Percentiles rank a stretch among this genome's conserved stretches.
These are phyloP conservation scores for Grantiella picta DNA, from an alignment of 2,113 vertebrate genomes.

Conservation along the genomic window DNA sequence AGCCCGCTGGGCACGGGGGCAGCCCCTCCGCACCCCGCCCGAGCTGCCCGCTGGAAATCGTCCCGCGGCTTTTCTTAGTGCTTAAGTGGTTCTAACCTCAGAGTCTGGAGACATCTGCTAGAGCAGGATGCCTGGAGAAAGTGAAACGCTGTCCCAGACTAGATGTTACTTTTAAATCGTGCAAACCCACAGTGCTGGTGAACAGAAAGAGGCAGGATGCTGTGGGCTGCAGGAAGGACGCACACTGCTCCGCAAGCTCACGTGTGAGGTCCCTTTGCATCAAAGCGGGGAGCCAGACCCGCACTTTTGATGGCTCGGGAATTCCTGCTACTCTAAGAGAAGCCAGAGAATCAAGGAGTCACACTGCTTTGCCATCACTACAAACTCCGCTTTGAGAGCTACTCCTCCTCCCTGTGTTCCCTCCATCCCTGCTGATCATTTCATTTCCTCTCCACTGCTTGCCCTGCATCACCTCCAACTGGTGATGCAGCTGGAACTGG, in stretches of 20 bases:
- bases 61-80: neutral
- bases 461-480: neutral
- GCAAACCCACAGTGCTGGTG: rapidly evolving
- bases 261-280: rapidly evolving
- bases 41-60: neutral
- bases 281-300: rapidly evolving
- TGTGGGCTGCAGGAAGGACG: neutral
- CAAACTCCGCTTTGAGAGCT: neutral
- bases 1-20: neutral
- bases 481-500: neutral
- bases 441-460: neutral
- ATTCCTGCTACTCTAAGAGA: neutral
- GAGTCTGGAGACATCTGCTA: neutral
- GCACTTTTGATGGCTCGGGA: rapidly evolving
- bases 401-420: rapidly evolving
- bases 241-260: rapidly evolving
- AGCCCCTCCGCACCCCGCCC: neutral
- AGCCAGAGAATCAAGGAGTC: neutral
- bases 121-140: neutral
- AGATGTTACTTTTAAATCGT: rapidly evolving
- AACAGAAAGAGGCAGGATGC: too few species aligned
- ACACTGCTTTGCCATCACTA: rapidly evolving
- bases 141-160: neutral
- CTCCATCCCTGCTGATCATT: neutral
- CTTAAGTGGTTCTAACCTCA: neutral